Percentiles rank a stretch among this genome's conserved stretches.
phyloP scores from a whole-genome alignment of 2,797 vertebrate genomes.

The Lepus oiostolus region DNA sequence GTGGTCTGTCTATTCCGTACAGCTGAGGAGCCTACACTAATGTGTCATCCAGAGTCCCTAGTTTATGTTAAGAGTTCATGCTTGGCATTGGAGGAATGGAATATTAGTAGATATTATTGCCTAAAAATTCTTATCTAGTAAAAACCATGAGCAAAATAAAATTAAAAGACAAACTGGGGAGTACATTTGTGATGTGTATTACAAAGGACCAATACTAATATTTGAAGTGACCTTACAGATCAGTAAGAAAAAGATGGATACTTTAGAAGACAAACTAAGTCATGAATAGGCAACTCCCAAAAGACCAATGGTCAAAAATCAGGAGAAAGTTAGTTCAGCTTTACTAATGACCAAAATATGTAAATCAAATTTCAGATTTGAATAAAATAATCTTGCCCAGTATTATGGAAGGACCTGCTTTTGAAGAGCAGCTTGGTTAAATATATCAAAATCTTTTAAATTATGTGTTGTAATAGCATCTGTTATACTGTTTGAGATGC shows the following conservation, averaged over 20 bases:
- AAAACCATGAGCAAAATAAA: slow-evolving; percentile 56
- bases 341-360: slow-evolving; percentile 48
- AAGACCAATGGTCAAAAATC: slow-evolving; percentile 9
- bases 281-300: slow-evolving; percentile 1
- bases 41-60: not conserved
- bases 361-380: slow-evolving; percentile 37
- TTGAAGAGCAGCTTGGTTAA: slow-evolving; percentile 34
- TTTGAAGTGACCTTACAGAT: slow-evolving; percentile 52
- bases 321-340: slow-evolving; percentile 11
- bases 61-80: not conserved
- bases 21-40: not conserved
- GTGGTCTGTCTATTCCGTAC: not conserved
- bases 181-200: slow-evolving; percentile 26
- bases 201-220: slow-evolving; percentile 6
- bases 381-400: slow-evolving; percentile 56
- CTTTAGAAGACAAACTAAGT: not conserved
- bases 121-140: slow-evolving; percentile 23
- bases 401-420: slow-evolving; percentile 1
- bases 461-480: not conserved
- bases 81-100: slow-evolving; percentile 1
- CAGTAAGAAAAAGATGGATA: slow-evolving; percentile 28
- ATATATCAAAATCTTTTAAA: slow-evolving; percentile 36
- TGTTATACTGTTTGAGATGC: slow-evolving; percentile 17
- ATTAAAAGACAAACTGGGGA: not conserved
- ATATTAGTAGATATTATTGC: slow-evolving; percentile 16